These are phyloP conservation scores for Ictalurus furcatus DNA, from an alignment of 2,113 vertebrate genomes.

Conservation along the genomic window DNA sequence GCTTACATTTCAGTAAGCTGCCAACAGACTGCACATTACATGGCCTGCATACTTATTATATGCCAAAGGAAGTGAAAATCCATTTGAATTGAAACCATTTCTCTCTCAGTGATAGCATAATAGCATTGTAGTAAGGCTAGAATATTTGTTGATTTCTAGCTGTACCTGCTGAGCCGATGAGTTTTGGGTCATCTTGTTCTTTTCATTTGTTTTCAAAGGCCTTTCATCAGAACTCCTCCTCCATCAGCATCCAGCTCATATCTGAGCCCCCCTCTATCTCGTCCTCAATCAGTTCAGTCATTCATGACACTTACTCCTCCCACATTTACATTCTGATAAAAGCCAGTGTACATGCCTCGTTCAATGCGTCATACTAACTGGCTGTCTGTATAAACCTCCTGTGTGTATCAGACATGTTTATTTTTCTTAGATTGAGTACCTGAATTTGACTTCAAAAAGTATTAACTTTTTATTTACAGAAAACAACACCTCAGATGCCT, in stretches of 20 bases:
- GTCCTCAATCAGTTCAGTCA: slow-evolving; percentile 60
- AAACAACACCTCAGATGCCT: not conserved
- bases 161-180: slow-evolving; percentile 65
- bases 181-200: slow-evolving; percentile 65
- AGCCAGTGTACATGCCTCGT: slow-evolving; percentile 33
- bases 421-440: not conserved
- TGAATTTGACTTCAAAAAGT: not conserved
- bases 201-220: slow-evolving; percentile 5
- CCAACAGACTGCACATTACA: not conserved
- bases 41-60: not conserved
- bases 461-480: not conserved
- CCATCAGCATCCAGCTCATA: not conserved
- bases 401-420: not conserved
- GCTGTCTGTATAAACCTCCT: not conserved
- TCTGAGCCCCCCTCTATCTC: slow-evolving; percentile 36
- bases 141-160: not conserved
- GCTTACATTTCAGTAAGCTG: not conserved
- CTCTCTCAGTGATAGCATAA: not conserved
- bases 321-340: slow-evolving; percentile 68
- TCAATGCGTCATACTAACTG: not conserved
- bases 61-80: not conserved
- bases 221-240: slow-evolving; percentile 4
- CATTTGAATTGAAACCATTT: not conserved
- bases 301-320: slow-evolving; percentile 66
- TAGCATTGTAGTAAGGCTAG: not conserved